These are phyloP conservation scores for Nibea albiflora DNA, from an alignment of 2,113 vertebrate species.

Conservation along the genomic window DNA sequence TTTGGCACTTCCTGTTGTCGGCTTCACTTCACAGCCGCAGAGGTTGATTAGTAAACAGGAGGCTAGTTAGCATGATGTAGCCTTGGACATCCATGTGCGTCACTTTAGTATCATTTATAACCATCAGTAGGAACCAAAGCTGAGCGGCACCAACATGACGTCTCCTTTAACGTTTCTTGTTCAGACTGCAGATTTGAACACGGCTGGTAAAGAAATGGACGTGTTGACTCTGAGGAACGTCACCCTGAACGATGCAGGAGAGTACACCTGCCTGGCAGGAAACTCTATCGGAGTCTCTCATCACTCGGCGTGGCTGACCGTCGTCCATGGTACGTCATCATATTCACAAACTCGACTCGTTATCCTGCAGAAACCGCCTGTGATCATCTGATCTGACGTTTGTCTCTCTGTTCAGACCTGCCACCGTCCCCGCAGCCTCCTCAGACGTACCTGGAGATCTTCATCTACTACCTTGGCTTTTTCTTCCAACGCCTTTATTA, in stretches of 20 bases:
- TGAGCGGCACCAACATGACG: no score
- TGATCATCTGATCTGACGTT: neutral
- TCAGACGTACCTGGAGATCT: slow-evolving; percentile 92
- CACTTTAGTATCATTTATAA: no score
- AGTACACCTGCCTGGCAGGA: slow-evolving; percentile 95
- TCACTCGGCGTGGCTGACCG: slow-evolving; percentile 95
- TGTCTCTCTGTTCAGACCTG: slow-evolving; percentile 75
- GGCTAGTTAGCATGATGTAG: no score
- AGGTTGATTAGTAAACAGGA: no score
- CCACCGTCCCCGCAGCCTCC: slow-evolving; percentile 74
- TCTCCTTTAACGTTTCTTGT: neutral
- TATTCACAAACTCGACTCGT: neutral
- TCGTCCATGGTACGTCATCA: slow-evolving; percentile 86
- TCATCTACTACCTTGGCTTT: slow-evolving; percentile 93
- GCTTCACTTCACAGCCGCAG: no score
- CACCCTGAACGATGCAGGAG: slow-evolving; percentile 90
- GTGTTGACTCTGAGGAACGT: slow-evolving; percentile 93
- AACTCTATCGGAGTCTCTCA: slow-evolving; percentile 95
- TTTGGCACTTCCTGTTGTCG: no score
- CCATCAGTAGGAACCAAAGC: no score
- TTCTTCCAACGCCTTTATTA: slow-evolving; percentile 63
- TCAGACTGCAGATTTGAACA: slow-evolving; percentile 91
- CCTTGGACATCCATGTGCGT: no score
- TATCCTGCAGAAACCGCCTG: no score
- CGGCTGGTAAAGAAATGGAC: slow-evolving; percentile 95